Conservation (phyloP, 64 coral and sea anemone genomes). For the Anthopleura sola region DNA sequence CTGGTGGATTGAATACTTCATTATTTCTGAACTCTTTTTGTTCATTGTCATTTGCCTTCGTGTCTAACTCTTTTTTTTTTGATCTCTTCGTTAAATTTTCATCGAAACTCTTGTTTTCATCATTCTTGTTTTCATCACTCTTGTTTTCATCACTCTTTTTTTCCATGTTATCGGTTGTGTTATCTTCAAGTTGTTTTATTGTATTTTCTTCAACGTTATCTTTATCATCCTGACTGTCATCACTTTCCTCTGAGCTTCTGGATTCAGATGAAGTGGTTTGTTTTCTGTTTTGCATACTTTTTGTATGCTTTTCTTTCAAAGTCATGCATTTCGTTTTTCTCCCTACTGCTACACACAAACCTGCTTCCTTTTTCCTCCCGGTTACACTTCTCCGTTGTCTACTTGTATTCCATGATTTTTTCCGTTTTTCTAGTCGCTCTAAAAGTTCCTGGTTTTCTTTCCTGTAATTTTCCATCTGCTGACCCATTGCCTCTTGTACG, state of each 20-base stretch:
- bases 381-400: background rate
- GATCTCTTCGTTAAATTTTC: background rate
- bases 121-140: background rate
- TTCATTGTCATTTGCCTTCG: background rate
- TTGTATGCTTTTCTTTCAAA: background rate
- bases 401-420: constrained; percentile 13
- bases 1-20: background rate
- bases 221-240: background rate
- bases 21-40: background rate
- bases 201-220: background rate
- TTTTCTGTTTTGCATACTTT: background rate
- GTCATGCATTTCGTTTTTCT: background rate
- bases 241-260: background rate
- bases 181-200: background rate
- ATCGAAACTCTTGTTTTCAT: background rate
- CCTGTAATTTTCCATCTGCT: background rate
- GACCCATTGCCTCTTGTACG: constrained; percentile 3
- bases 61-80: background rate
- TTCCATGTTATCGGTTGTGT: background rate
- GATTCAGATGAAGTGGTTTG: background rate
- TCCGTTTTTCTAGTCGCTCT: constrained; percentile 35
- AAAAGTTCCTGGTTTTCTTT: constrained; percentile 40
- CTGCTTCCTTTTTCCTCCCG: background rate
- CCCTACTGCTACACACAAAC: background rate
- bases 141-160: background rate